Conservation (phyloP, 2,113 vertebrate species). For the Camelus bactrianus region DNA sequence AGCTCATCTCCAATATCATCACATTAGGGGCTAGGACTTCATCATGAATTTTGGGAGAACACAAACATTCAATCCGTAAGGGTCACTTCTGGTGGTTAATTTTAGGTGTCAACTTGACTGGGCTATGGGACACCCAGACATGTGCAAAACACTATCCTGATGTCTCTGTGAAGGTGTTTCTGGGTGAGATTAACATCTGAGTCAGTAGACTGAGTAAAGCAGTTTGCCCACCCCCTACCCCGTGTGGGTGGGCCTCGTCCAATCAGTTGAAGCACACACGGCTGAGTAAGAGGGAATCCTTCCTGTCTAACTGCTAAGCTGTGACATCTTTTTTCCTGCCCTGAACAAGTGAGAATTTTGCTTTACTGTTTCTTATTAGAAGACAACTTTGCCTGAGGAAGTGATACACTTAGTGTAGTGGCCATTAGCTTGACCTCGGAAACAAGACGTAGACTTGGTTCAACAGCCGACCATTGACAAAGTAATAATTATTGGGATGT, state of each 20-base stretch:
- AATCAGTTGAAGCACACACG: neutral
- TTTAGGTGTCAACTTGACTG: neutral
- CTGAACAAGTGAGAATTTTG: neutral
- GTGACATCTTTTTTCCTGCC: neutral
- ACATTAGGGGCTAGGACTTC: neutral
- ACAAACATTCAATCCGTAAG: neutral
- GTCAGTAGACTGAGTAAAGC: neutral
- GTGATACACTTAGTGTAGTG: accelerated
- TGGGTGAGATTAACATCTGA: neutral
- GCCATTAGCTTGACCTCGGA: neutral
- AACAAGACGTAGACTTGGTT: neutral
- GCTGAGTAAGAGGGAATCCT: neutral
- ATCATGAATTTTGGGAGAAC: neutral
- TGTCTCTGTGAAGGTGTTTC: neutral
- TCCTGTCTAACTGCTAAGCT: neutral
- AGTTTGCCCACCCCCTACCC: neutral
- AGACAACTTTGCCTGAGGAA: neutral
- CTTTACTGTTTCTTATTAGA: neutral
- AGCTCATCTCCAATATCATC: neutral
- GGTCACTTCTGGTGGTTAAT: neutral
- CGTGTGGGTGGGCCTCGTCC: neutral
- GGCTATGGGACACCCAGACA: too few species aligned
- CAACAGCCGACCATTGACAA: neutral
- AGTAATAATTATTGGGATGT: neutral
- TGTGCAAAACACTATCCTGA: neutral